Conservation (phyloP, 1,140 invertebrate genomes). For the Procambarus clarkii region DNA sequence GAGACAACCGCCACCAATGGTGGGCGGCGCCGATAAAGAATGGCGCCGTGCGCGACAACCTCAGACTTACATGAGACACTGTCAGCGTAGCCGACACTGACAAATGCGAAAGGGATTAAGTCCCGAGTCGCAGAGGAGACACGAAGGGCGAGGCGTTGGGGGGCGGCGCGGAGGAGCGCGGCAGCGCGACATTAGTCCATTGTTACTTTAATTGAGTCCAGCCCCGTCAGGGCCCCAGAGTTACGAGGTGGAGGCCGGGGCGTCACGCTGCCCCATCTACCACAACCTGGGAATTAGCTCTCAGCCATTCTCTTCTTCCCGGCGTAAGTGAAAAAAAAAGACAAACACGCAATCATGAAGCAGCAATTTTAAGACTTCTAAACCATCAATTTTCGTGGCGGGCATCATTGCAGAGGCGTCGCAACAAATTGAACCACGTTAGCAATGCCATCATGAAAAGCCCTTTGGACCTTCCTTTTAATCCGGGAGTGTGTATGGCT, state of each 20-base stretch:
- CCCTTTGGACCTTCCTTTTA: background rate
- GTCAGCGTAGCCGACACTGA: constrained; percentile 49
- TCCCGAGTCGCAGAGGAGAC: constrained; percentile 8
- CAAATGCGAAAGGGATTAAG: constrained; percentile 44
- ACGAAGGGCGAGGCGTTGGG: background rate
- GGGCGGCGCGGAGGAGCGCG: constrained; percentile 18
- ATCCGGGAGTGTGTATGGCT: constrained; percentile 23
- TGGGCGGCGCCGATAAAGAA: constrained; percentile 14
- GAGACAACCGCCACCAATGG: constrained; percentile 6
- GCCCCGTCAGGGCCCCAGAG: background rate
- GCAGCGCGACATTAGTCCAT: constrained; percentile 42
- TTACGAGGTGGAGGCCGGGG: constrained; percentile 5
- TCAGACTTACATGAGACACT: constrained; percentile 9
- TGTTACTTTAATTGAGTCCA: constrained; percentile 50
- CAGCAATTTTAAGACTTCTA: constrained; percentile 57
- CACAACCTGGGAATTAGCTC: constrained; percentile 42
- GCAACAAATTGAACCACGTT: constrained; percentile 54
- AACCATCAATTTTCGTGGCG: constrained; percentile 44
- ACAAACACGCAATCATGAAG: constrained; percentile 65
- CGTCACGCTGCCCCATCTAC: constrained; percentile 23
- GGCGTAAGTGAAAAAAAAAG: constrained; percentile 54
- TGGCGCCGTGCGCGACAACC: constrained; percentile 23
- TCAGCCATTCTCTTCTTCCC: constrained; percentile 36
- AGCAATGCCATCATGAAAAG: constrained; percentile 54
- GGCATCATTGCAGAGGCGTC: constrained; percentile 22